phyloP scores from a whole-genome alignment of 37 sponge, comb jelly and placozoan species.

The Bolinopsis microptera region DNA sequence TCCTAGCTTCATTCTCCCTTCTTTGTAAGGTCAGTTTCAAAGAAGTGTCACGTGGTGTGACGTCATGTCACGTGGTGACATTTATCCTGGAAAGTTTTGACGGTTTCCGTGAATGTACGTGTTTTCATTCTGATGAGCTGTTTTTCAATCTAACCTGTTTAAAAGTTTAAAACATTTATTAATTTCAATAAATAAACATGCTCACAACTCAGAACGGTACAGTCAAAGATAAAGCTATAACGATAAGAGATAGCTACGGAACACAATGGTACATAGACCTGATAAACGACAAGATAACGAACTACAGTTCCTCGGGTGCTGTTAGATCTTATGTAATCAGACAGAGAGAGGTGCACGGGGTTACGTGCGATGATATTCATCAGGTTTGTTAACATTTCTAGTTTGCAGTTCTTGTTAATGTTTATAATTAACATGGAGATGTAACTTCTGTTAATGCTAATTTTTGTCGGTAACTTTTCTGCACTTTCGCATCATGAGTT shows the following conservation, averaged over 20 bases:
- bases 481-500: no score
- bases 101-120: no score
- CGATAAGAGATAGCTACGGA: neutral
- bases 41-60: neutral
- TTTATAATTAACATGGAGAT: no score
- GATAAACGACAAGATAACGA: slow-evolving; percentile 18
- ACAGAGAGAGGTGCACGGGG: neutral
- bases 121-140: no score
- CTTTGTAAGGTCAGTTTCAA: neutral
- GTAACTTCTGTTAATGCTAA: no score
- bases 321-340: neutral
- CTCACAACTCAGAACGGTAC: slow-evolving; percentile 5
- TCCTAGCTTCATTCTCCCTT: slow-evolving; percentile 3
- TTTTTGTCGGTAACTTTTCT: no score
- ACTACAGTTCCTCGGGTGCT: neutral
- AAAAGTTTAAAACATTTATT: no score
- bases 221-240: neutral
- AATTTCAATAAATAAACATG: no score
- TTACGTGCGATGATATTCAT: neutral
- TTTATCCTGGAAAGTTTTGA: no score
- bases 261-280: slow-evolving; percentile 46
- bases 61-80: no score
- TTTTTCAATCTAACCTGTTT: no score
- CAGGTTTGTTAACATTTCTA: slow-evolving; percentile 33
- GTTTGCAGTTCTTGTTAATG: no score